Conservation (phyloP, 2,113 vertebrate species). For the Rhinogobius similis region DNA sequence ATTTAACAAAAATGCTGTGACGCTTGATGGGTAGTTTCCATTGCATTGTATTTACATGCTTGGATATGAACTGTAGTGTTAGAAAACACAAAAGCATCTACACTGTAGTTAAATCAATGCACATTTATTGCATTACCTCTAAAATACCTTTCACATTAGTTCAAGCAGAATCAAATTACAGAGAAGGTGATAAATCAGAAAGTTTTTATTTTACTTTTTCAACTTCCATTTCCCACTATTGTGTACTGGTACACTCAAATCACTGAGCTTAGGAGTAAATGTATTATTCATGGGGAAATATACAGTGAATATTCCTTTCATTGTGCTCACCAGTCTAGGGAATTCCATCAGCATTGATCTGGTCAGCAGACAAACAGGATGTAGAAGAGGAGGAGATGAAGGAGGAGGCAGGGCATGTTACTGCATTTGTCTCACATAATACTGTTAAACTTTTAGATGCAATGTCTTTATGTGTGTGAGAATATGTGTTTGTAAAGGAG, state of each 20-base stretch:
- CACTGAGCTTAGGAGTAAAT: slow-evolving; percentile 37
- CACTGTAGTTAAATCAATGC: neutral
- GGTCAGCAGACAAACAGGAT: slow-evolving; percentile 42
- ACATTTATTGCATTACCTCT: neutral
- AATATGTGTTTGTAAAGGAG: slow-evolving; percentile 9
- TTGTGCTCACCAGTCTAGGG: slow-evolving; percentile 40
- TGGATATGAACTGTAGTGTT: neutral
- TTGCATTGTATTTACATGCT: slow-evolving; percentile 28
- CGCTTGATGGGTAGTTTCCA: slow-evolving; percentile 1
- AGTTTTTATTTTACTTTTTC: neutral
- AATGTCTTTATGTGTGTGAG: slow-evolving; percentile 21
- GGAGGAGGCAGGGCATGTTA: slow-evolving; percentile 38
- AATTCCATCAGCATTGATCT: slow-evolving; percentile 69
- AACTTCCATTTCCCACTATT: neutral
- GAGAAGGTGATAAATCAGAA: neutral
- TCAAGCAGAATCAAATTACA: neutral
- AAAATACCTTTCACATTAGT: neutral
- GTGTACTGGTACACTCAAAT: slow-evolving; percentile 22
- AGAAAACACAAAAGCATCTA: neutral
- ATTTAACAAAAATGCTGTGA: too few relatives aligned
- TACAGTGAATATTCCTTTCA: slow-evolving; percentile 21
- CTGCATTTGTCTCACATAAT: slow-evolving; percentile 44
- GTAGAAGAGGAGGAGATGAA: slow-evolving; percentile 27
- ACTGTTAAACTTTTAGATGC: slow-evolving; percentile 49
- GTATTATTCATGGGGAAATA: slow-evolving; percentile 58